Base-by-base conservation (phyloP, 2,888 invertebrate species). In the Podotricha telesiphe region DNA sequence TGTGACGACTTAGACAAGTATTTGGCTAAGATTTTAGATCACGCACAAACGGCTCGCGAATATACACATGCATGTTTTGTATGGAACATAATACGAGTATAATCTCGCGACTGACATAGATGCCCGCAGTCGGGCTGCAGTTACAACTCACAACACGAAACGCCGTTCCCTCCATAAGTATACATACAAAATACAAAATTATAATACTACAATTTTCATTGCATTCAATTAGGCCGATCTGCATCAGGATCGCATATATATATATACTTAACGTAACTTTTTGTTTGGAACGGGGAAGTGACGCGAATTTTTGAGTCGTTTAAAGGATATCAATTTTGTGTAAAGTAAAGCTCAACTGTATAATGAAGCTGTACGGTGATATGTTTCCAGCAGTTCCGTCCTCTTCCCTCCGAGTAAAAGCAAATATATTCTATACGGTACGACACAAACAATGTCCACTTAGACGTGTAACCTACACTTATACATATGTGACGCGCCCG, bases 211-310 rank as follows among this genome's bases (percentile, higher is more conserved):
- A 58, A 20, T 20, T 7, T 45, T 47, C 13, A 17, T 19, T 34
- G n/a, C 45, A 55, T 45, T 34, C 2, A 47, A 47, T 47, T 37
- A 65, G 55, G 55, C 65, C 65, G 55, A 55, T 28, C 40, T 51
- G 11, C 50, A 45, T 55, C 13, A 15, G 19, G 34, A 28, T 15
- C 45, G 42, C 17, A 28, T 10, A 17, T 17, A 48, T n/a, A 13
- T 37, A 15, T n/a, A 48, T 59, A 59, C 45, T 59, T 45, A 59
- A 11, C n/a, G 59, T 59, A 28, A 45, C 42, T 45, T 45, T 22
- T 59, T 22, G 45, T 59, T 17, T 22, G 42, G 45, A 59, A 45
- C 22, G 42, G 59, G n/a, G 22, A 59, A 22, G 59, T n/a, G 45
- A 45, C 59, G 42, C 6, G 15, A 37, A 5, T 37, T 17, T 48